Percentiles rank a stretch among this genome's conserved stretches.
Conservation (phyloP, 2,113 vertebrate genomes). For the Saguinus imperator region DNA sequence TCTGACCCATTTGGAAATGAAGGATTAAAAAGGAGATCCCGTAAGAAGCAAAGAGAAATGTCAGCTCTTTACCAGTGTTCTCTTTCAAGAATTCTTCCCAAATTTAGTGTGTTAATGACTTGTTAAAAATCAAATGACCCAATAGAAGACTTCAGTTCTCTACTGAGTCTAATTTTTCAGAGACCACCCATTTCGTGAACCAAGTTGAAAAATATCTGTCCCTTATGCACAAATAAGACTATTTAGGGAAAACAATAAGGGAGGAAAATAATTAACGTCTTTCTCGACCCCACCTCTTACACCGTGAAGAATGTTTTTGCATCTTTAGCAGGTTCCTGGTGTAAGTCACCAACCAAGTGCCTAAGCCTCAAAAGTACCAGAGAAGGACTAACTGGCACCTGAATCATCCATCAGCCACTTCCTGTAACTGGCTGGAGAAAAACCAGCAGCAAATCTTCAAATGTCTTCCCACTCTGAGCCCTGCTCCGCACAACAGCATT, state of each 20-base stretch:
- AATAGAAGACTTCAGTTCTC: background rate
- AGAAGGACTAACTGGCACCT: background rate
- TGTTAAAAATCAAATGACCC: background rate
- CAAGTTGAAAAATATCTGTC: background rate
- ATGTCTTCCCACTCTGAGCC: background rate
- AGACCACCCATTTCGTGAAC: background rate
- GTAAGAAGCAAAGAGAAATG: background rate
- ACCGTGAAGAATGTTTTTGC: background rate
- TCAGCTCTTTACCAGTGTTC: background rate
- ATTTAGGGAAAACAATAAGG: background rate
- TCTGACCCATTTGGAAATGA: constrained; percentile 17
- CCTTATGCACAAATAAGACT: background rate
- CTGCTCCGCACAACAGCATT: background rate
- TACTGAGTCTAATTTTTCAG: constrained; percentile 11
- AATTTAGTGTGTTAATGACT: background rate
- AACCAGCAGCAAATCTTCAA: background rate
- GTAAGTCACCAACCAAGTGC: background rate
- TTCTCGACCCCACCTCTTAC: background rate
- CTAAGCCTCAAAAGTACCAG: background rate
- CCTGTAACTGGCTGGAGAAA: background rate
- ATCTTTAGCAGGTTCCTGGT: background rate
- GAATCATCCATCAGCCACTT: background rate
- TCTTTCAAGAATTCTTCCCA: background rate
- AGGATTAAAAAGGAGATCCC: background rate
- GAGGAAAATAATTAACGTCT: background rate